Base-by-base conservation (phyloP, 2,888 invertebrate species). In the Suillia variegata region DNA sequence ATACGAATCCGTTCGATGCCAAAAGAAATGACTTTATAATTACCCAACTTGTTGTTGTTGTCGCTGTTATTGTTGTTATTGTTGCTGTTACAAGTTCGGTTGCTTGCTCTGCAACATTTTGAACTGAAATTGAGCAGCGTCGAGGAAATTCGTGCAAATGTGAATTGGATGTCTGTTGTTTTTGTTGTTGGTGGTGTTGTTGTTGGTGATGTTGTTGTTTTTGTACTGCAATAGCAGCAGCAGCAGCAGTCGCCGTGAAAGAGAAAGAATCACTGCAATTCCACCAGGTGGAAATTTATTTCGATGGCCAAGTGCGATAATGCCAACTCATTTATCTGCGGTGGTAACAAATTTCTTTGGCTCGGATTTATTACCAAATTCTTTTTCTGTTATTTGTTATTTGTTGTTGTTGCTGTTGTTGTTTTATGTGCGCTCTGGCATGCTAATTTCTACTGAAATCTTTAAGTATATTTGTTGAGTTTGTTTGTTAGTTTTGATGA, bases 271-370 rank as follows among this genome's bases (percentile, higher is more conserved):
- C 74, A 74, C 66, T 69, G 73, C 71, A 72, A 75, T 75, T 73
- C 74, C 45, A 31, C 68, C 77, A 74, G 76, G 73, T 75, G 75
- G 67, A 75, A 71, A 75, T 76, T 75, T 73, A 75, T 73, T 71
- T 71, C 69, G 77, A 76, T 75, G 70, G 65, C 70, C 63, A 33
- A 67, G 67, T 67, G 70, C 71, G 75, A 76, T 76, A 76, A 71
- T 67, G 68, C 65, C 70, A 66, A 69, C 51, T 62, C 70, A 72
- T 72, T 71, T 73, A 73, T 74, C 70, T 24, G 38, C 38, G n/a
- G 4, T 13, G 38, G 4, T 38, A 38, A 12, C 38, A 38, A 5
- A 12, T 42, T 56, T 38, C 52, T 47, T 45, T 49, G 49, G 48
- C 34, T 22, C 54, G 22, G 67, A 69, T 66, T 68, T 63, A 64